Evolutionary conservation across 1,140 invertebrate genomes (phyloP), one percentile per base, ranked within the genome.

Genomic region (Drosophila lowei): DNA sequence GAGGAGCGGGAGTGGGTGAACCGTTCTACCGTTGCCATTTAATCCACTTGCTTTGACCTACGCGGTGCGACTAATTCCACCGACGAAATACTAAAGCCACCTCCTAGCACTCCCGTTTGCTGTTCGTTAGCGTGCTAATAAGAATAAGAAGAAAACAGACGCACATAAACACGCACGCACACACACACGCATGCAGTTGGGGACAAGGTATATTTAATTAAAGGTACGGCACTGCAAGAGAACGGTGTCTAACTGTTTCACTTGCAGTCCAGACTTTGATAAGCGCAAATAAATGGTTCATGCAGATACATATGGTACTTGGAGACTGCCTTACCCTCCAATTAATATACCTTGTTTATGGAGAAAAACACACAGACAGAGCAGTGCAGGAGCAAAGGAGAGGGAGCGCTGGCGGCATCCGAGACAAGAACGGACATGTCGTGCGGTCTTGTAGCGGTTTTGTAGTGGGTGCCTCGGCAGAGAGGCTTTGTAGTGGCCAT

Each of bases 21-120:
- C 34, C 34, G 34, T 38, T 38, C 34, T 77, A 52, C 48, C 63
- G 59, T 63, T 43, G 60, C 62, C 61, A 84, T 72, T 85, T 86
- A 86, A 86, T 88, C 81, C 81, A 86, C 83, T 88, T 86, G 81
- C 83, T 70, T 86, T 65, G 83, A 86, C 34, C 78, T 72, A 81
- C 81, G 81, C 77, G 81, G 42, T 49, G 70, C 83, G 83, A 86
- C 81, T 86, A 86, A 86, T 78, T 72, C 59, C 42, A 73, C 44
- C 56, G 58, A 73, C 68, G 52, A 70, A 85, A 73, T 77, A 68
- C 60, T 86, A 66, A 86, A 80, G 72, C 72, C 78, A 59, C 55
- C 79, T 63, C 79, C 64, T 38, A 49, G 9, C 58, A 43, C 61
- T 62, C 57, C 38, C 59, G 44, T 23, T 44, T n/a, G 43, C 66